A percentile compares a stretch with the other conserved stretches of the same genome.
phyloP scores from a whole-genome alignment of 2,113 vertebrate species.

The Sinocyclocheilus anshuiensis region DNA sequence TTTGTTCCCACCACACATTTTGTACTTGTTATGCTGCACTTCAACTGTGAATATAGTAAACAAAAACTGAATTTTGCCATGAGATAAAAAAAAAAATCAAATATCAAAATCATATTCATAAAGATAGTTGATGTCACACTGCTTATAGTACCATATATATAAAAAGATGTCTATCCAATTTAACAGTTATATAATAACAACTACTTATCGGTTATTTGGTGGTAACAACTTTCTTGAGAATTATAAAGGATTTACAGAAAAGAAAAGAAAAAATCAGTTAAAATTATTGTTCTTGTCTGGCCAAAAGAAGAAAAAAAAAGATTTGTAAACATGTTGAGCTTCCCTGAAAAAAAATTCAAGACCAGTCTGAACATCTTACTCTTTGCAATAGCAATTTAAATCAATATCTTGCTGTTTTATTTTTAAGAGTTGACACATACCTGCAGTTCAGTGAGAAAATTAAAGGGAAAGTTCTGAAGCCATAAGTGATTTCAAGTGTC shows the following conservation, averaged over 20 bases:
- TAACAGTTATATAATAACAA: neutral
- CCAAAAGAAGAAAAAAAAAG: neutral
- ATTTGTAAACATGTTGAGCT: neutral
- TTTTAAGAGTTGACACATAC: neutral
- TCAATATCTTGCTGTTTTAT: neutral
- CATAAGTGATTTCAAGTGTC: neutral
- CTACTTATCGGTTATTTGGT: neutral
- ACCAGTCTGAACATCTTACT: neutral
- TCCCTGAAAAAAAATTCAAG: neutral
- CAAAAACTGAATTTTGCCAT: slow-evolving; percentile 1
- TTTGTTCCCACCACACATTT: neutral
- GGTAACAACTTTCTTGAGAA: neutral
- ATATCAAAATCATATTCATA: neutral
- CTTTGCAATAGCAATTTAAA: too few relatives aligned
- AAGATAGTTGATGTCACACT: neutral
- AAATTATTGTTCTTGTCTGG: neutral
- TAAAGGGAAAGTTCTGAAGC: neutral
- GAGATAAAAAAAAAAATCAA: neutral
- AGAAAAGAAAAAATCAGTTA: neutral
- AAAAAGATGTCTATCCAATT: neutral
- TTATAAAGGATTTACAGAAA: neutral
- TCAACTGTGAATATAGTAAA: neutral
- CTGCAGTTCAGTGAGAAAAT: neutral
- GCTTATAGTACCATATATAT: neutral
- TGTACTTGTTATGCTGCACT: neutral